Evolutionary conservation across 1,140 invertebrate species (phyloP), one percentile per base, ranked within the genome.

Genomic region (Hypsibius dujardini): DNA sequence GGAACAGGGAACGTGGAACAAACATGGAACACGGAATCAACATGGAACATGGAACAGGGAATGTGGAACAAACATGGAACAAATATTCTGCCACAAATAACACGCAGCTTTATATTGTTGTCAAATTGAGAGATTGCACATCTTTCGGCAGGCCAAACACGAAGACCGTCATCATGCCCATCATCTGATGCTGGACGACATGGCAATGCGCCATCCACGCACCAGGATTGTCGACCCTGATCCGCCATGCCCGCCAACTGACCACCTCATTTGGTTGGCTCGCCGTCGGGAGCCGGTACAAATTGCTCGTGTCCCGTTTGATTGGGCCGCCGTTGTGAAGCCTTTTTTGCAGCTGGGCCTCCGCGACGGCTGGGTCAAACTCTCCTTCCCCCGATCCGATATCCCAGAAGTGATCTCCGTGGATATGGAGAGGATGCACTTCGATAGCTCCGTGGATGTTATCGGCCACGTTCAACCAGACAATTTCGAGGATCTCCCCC

Each of bases 371-470:
- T n/a, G 50, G 50, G 50, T 56, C 50, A n/a, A 12, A 56, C 7
- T 56, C n/a, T n/a, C 50, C 50, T 7, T n/a, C n/a, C 7, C 50
- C 50, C 7, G 50, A 12, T 56, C 50, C 50, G 50, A n/a, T n/a
- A n/a, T 56, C 50, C 50, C 50, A 56, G n/a, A 56, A 56, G 50
- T 56, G 50, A n/a, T 56, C 50, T n/a, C 50, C 50, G 50, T 56
- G 50, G 7, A 56, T n/a, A n/a, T 56, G 50, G 7, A 56, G 7
- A 7, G 50, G 50, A n/a, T 56, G 50, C 7, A n/a, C n/a, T n/a
- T 56, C 50, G 7, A 56, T n/a, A n/a, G n/a, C 50, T n/a, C 50
- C 50, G 50, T 7, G 7, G 50, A 56, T 12, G n/a, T 56, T 56
- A n/a, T 56, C n/a, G 50, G 7, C 50, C 7, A 56, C 7, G n/a